A percentile compares a stretch with the other conserved stretches of the same genome.
Evolutionary conservation across 53 echinoderm and acorn worm species (phyloP).

Genomic region (Echinarachnius parma): DNA sequence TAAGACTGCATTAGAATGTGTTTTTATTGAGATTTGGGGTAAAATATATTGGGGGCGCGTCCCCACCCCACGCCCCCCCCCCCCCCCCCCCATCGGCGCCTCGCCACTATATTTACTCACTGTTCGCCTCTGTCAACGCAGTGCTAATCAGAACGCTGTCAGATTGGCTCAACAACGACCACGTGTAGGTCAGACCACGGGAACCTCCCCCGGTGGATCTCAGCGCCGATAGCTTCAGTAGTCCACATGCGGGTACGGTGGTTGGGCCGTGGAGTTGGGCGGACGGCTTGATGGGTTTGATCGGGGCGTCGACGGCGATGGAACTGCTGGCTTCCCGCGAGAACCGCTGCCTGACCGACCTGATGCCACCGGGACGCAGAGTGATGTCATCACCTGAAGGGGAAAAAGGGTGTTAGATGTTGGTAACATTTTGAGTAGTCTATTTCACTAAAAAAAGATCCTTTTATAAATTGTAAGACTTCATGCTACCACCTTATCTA

Average conservation of each 20-base stretch:
- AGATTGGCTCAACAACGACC: not conserved
- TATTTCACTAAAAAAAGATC: too few relatives aligned
- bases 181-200: conserved; percentile 15
- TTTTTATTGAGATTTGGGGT: too few relatives aligned
- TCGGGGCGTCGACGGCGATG: not conserved
- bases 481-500: too few relatives aligned
- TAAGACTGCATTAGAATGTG: too few relatives aligned
- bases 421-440: too few relatives aligned
- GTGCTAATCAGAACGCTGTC: not conserved
- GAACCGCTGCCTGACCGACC: not conserved
- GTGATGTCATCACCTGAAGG: not conserved
- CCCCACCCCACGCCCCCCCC: too few relatives aligned
- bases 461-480: too few relatives aligned
- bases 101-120: too few relatives aligned
- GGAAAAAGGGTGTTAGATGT: too few relatives aligned
- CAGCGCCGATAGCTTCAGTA: not conserved
- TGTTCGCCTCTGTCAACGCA: not conserved
- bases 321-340: not conserved
- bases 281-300: conserved; percentile 3
- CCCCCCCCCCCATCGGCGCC: too few relatives aligned
- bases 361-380: not conserved
- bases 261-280: not conserved
- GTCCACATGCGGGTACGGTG: conserved; percentile 8
- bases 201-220: conserved; percentile 15
- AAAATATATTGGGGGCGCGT: too few relatives aligned